A percentile compares a stretch with the other conserved stretches of the same genome.
These are phyloP conservation scores for Phalacrocorax brasilianus DNA, from an alignment of 2,113 vertebrate genomes.

Conservation along the genomic window DNA sequence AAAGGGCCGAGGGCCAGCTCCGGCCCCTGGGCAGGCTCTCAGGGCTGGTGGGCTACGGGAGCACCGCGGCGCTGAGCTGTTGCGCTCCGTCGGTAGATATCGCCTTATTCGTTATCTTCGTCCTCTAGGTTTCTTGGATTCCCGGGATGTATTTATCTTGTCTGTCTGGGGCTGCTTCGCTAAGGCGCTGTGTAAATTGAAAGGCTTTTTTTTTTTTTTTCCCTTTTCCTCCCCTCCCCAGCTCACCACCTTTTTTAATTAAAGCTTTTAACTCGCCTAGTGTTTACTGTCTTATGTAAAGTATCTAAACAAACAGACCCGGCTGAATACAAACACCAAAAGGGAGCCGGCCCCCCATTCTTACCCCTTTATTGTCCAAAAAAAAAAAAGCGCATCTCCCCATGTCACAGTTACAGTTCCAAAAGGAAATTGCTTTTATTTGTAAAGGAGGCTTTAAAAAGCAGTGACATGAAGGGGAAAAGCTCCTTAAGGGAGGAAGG, in stretches of 20 bases:
- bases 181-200: neutral
- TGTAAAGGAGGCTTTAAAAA: constrained; percentile 67
- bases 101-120: neutral
- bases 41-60: neutral
- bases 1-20: neutral
- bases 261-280: neutral
- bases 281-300: constrained; percentile 16
- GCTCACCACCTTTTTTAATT: constrained; percentile 45
- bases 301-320: constrained; percentile 56
- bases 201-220: neutral
- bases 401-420: constrained; percentile 62
- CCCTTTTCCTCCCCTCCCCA: neutral
- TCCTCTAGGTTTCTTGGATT: neutral
- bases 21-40: neutral
- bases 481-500: constrained; percentile 69
- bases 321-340: constrained; percentile 15
- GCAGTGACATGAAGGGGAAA: constrained; percentile 67
- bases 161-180: neutral
- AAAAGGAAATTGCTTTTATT: constrained; percentile 74
- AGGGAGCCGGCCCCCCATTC: neutral
- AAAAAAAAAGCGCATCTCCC: constrained; percentile 11
- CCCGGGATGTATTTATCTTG: constrained; percentile 10
- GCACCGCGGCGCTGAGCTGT: neutral
- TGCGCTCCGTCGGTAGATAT: neutral
- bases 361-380: constrained; percentile 29